Percentiles rank a stretch among this genome's conserved stretches.
These are phyloP conservation scores for Danaus chrysippus DNA, from an alignment of 2,888 invertebrate genomes.

Conservation along the genomic window DNA sequence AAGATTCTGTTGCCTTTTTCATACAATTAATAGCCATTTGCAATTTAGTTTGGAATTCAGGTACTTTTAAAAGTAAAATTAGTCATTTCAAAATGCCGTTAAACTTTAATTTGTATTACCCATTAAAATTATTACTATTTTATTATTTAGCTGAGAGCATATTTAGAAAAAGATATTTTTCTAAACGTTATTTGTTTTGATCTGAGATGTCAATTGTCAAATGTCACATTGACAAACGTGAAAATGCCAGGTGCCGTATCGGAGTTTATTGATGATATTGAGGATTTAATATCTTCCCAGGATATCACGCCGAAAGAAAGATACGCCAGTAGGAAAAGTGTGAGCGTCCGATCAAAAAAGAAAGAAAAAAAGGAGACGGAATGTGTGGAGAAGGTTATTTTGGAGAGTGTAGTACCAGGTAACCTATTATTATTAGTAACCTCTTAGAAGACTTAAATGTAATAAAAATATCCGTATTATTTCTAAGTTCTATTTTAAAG, in stretches of 20 bases:
- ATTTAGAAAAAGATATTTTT: too few relatives aligned
- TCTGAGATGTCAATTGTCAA: constrained; percentile 17
- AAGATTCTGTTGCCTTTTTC: too few relatives aligned
- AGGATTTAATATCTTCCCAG: constrained; percentile 89
- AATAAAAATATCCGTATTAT: too few relatives aligned
- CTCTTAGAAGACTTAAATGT: too few relatives aligned
- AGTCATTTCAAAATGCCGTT: too few relatives aligned
- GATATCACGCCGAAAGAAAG: constrained; percentile 89
- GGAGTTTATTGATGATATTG: constrained; percentile 89
- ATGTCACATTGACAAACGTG: constrained; percentile 9
- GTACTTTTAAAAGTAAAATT: too few relatives aligned
- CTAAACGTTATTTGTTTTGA: constrained; percentile 2
- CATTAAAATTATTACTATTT: too few relatives aligned
- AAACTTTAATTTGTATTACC: too few relatives aligned
- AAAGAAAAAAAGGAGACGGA: constrained; percentile 51
- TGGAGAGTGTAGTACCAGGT: constrained; percentile 81
- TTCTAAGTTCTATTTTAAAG: background rate
- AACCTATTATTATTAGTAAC: constrained; percentile 39
- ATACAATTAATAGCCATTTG: too few relatives aligned
- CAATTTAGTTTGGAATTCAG: too few relatives aligned
- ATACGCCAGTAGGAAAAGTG: constrained; percentile 84
- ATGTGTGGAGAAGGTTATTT: constrained; percentile 65
- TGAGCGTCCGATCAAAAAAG: constrained; percentile 83
- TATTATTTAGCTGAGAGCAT: too few relatives aligned
- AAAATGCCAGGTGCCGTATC: constrained; percentile 80